Percentiles rank a stretch among this genome's conserved stretches.
phyloP scores from a whole-genome alignment of 2,797 vertebrate genomes.

The Australoheros facetus region DNA sequence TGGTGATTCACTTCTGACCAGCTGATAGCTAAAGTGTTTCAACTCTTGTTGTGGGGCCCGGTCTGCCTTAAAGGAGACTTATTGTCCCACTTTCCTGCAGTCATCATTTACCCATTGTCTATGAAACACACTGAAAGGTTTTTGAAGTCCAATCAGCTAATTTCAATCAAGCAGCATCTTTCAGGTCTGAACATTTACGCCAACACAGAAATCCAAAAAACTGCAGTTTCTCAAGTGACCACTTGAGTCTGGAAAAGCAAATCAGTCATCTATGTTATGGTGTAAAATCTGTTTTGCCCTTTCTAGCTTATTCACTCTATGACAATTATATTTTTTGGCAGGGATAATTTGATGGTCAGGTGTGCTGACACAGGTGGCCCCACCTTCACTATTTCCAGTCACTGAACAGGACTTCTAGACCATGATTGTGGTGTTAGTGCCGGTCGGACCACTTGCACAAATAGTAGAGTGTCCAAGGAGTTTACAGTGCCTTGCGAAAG shows the following conservation, averaged over 20 bases:
- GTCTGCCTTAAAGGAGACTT: neutral
- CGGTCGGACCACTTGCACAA: neutral
- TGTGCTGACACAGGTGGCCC: too few relatives aligned
- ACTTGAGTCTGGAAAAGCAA: too few relatives aligned
- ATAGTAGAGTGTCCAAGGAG: neutral
- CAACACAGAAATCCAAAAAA: too few relatives aligned
- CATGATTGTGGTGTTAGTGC: too few relatives aligned
- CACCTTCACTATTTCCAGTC: too few relatives aligned
- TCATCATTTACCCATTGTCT: neutral
- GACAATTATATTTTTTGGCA: too few relatives aligned
- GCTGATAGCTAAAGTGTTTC: slow-evolving; percentile 15
- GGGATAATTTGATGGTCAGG: too few relatives aligned
- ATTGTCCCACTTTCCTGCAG: neutral
- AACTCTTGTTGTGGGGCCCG: neutral
- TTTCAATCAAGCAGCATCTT: neutral
- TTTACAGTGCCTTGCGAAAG: neutral
- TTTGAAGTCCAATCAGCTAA: neutral
- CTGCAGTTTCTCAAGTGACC: too few relatives aligned
- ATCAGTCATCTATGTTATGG: too few relatives aligned
- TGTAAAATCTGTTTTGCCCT: too few relatives aligned
- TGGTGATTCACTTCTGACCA: slow-evolving; percentile 12
- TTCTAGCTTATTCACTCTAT: too few relatives aligned
- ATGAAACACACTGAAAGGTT: neutral
- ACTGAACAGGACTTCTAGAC: too few relatives aligned
- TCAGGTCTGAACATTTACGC: neutral